phyloP scores from a whole-genome alignment of 2,888 invertebrate species.

The Argyresthia goedartella region DNA sequence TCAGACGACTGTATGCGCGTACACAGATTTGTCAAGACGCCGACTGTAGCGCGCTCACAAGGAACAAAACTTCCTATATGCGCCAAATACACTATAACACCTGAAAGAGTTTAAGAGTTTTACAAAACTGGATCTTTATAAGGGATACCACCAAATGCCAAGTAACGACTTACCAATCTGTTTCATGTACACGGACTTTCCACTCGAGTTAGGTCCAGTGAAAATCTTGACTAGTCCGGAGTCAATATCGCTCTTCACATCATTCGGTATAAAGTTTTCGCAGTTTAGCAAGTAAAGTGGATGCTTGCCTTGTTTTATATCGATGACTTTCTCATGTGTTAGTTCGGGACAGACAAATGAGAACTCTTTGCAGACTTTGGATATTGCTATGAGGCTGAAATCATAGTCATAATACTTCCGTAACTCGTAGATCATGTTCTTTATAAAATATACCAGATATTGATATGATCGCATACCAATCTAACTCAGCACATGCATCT shows the following conservation, averaged over 20 bases:
- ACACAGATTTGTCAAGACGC: conserved; percentile 79
- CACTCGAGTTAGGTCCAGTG: conserved; percentile 92
- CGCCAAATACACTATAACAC: conserved; percentile 85
- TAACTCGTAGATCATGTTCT: neutral
- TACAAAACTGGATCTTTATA: neutral
- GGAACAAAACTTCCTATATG: conserved; percentile 94
- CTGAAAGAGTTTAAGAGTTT: conserved; percentile 18
- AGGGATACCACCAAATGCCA: neutral
- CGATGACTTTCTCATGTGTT: conserved; percentile 65
- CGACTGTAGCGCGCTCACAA: conserved; percentile 79
- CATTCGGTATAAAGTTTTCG: conserved; percentile 80
- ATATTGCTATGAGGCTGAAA: conserved; percentile 75
- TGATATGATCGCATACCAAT: conserved; percentile 67
- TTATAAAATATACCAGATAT: neutral
- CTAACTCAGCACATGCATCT: conserved; percentile 75
- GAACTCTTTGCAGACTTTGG: conserved; percentile 74
- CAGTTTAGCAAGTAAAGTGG: conserved; percentile 79
- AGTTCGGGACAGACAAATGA: conserved; percentile 76
- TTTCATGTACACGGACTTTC: conserved; percentile 93
- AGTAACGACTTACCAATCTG: conserved; percentile 65
- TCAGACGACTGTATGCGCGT: conserved; percentile 83
- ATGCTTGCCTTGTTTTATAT: conserved; percentile 79
- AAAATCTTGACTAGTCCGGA: conserved; percentile 79
- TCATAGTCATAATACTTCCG: neutral
- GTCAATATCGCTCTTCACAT: conserved; percentile 69